Conservation (phyloP, 2,113 vertebrate species). For the Brachyhypopomus gauderio region DNA sequence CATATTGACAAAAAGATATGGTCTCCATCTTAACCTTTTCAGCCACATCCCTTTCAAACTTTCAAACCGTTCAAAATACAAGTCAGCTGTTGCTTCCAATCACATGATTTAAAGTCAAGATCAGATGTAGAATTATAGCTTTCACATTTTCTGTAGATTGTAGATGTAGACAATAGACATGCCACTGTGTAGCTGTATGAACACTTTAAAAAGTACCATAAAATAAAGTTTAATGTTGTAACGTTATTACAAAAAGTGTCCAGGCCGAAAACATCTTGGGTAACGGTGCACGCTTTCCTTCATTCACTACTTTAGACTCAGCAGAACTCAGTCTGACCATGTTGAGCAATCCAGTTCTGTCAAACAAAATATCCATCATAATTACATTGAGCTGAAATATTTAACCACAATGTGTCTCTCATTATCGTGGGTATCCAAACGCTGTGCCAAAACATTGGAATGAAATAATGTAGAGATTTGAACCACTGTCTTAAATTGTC, state of each 20-base stretch:
- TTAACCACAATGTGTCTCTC: neutral
- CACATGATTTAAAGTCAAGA: neutral
- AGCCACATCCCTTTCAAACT: conserved; percentile 1
- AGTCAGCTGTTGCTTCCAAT: neutral
- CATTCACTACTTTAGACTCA: neutral
- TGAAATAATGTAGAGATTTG: neutral
- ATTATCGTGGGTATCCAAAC: neutral
- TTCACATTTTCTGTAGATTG: neutral
- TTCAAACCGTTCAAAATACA: neutral
- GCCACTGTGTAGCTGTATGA: too few relatives aligned
- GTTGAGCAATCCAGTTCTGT: neutral
- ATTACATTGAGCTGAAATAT: neutral
- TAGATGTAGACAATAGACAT: too few relatives aligned
- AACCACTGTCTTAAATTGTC: neutral
- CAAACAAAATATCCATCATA: conserved; percentile 15
- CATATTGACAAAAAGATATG: conserved; percentile 9
- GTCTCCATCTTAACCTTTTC: conserved; percentile 10
- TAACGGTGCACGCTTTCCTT: neutral
- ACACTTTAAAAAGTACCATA: too few relatives aligned
- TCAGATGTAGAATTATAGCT: neutral
- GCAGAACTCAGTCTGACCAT: neutral
- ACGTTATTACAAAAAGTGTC: too few relatives aligned
- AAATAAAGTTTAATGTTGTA: too few relatives aligned
- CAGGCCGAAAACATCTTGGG: too few relatives aligned
- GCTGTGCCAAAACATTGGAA: neutral